phyloP scores from a whole-genome alignment of 2,797 vertebrate species.

The Ctenopoma multispine region DNA sequence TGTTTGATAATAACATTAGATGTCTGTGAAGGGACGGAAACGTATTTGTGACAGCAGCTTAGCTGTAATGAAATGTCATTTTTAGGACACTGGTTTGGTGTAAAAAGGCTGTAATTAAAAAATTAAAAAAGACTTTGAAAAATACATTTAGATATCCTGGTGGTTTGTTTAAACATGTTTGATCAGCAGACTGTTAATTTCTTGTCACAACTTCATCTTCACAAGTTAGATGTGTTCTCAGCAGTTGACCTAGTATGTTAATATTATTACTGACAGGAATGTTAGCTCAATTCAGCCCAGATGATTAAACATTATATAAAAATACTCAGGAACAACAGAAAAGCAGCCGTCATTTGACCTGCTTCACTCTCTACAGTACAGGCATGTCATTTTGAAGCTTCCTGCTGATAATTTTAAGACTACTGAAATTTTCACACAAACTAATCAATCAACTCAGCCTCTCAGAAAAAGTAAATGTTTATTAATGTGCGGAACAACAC shows the following conservation, averaged over 20 bases:
- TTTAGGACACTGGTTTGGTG: no score
- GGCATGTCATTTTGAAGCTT: not conserved
- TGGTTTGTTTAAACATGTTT: not conserved
- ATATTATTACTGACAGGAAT: constrained; percentile 1
- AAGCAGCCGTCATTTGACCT: constrained; percentile 5
- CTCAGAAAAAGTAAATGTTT: constrained; percentile 23
- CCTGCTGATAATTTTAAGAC: not conserved
- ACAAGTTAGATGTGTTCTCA: not conserved
- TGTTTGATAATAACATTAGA: no score
- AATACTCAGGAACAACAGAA: not conserved
- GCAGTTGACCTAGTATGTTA: not conserved
- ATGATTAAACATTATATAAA: no score
- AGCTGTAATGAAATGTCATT: no score
- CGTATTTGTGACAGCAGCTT: no score
- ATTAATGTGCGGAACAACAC: constrained; percentile 29
- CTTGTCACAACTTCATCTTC: not conserved
- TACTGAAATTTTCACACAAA: not conserved
- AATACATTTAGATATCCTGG: not conserved
- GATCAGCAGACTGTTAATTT: not conserved
- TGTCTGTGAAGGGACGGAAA: no score
- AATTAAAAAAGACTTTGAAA: not conserved
- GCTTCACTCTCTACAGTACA: not conserved
- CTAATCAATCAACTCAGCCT: not conserved
- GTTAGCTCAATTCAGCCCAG: not conserved
- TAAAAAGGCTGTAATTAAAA: not conserved